Conservation (phyloP, 2,888 invertebrate genomes). For the Calliphora vomitoria region DNA sequence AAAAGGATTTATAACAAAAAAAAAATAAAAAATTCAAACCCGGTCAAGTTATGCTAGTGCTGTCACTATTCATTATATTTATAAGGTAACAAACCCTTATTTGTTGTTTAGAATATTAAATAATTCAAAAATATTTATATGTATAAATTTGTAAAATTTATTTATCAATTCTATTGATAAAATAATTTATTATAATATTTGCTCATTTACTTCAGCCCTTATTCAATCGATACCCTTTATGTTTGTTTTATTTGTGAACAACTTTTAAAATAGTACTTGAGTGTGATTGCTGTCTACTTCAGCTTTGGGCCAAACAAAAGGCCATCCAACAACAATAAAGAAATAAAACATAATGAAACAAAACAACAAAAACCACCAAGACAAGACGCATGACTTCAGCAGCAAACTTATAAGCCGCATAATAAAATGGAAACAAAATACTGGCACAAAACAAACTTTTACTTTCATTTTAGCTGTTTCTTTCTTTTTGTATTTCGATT, state of each 20-base stretch:
- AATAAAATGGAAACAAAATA: constrained; percentile 20
- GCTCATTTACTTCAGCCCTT: not conserved
- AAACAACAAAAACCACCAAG: not conserved
- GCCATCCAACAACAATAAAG: constrained; percentile 3
- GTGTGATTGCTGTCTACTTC: not conserved
- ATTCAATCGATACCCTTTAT: not conserved
- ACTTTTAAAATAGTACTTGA: not conserved
- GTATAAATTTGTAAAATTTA: no score
- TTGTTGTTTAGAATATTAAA: no score
- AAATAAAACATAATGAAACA: not conserved
- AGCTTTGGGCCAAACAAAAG: constrained; percentile 37
- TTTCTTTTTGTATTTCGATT: constrained; percentile 27
- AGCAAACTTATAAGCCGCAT: constrained; percentile 28
- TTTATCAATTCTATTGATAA: no score
- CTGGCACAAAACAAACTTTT: constrained; percentile 57
- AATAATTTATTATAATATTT: not conserved
- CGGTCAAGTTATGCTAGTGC: no score
- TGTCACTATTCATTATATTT: no score
- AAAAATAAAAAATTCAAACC: no score
- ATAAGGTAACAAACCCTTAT: no score
- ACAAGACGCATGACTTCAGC: constrained; percentile 21
- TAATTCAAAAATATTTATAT: no score
- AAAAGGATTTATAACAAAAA: no score
- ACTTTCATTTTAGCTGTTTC: constrained; percentile 64
- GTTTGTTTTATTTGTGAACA: not conserved